Evolutionary conservation across 2,113 vertebrate species (phyloP).

Genomic region (Brienomyrus longianalis): DNA sequence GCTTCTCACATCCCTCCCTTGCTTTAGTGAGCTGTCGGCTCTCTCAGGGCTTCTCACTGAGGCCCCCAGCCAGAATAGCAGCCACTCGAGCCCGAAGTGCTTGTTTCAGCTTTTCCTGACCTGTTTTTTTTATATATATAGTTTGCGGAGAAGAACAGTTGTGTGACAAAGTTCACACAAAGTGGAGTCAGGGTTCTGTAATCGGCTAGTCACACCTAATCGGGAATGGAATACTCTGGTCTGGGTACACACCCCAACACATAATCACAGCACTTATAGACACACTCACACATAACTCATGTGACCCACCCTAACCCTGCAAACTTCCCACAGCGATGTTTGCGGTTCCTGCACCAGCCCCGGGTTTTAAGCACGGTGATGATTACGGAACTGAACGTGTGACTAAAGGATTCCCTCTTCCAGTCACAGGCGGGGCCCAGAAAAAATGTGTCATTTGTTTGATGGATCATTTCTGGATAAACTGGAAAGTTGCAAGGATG

Average conservation of each 20-base stretch:
- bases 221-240: not conserved
- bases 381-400: not conserved
- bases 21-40: not conserved
- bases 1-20: not conserved
- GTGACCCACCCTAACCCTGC: not conserved
- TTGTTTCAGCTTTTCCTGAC: not conserved
- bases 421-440: not conserved
- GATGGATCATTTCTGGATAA: not conserved
- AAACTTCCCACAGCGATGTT: not conserved
- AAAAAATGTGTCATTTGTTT: not conserved
- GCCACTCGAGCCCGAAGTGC: not conserved
- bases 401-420: not conserved
- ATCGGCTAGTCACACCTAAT: not conserved
- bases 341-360: not conserved
- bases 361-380: not conserved
- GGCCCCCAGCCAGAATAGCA: not conserved
- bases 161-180: not conserved
- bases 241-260: not conserved
- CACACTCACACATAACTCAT: not conserved
- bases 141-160: not conserved
- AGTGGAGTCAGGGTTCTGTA: not conserved
- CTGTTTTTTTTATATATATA: not conserved
- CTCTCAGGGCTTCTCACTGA: not conserved
- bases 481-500: not conserved
- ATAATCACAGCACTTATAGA: not conserved